Evolutionary conservation across 37 sponge, comb jelly and placozoan species (phyloP).

Genomic region (Oopsacas minuta): DNA sequence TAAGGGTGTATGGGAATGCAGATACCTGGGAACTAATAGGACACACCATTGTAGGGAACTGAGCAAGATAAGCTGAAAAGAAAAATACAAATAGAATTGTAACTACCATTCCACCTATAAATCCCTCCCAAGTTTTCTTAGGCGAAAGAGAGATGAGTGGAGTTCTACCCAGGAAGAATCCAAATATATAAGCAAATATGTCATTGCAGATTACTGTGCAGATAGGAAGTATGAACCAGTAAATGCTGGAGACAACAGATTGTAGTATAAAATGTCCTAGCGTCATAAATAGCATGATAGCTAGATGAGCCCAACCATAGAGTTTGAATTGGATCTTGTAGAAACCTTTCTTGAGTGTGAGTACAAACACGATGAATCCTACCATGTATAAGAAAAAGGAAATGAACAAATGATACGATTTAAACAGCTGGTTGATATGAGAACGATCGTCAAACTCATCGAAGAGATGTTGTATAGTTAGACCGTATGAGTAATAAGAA

Average conservation of each 20-base stretch:
- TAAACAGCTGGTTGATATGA: background rate
- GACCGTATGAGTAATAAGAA: background rate
- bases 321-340: slow-evolving; percentile 70
- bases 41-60: slow-evolving; percentile 29
- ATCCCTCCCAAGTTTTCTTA: slow-evolving; percentile 99
- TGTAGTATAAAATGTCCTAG: slow-evolving; percentile 70
- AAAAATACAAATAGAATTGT: slow-evolving; percentile 71
- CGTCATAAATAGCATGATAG: slow-evolving; percentile 61
- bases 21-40: background rate
- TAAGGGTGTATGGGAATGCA: background rate
- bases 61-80: slow-evolving; percentile 44
- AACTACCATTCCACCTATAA: slow-evolving; percentile 66
- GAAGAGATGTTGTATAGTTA: background rate
- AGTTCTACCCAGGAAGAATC: slow-evolving; percentile 91
- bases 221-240: slow-evolving; percentile 89
- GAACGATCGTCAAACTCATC: background rate
- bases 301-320: slow-evolving; percentile 94
- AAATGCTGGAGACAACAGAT: slow-evolving; percentile 62
- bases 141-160: slow-evolving; percentile 81
- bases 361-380: slow-evolving; percentile 76
- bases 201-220: slow-evolving; percentile 93
- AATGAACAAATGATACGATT: slow-evolving; percentile 60
- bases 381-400: slow-evolving; percentile 62
- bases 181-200: slow-evolving; percentile 92
- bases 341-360: slow-evolving; percentile 64